Base-by-base conservation (phyloP, 2,797 vertebrate species). In the Silurus aristotelis region DNA sequence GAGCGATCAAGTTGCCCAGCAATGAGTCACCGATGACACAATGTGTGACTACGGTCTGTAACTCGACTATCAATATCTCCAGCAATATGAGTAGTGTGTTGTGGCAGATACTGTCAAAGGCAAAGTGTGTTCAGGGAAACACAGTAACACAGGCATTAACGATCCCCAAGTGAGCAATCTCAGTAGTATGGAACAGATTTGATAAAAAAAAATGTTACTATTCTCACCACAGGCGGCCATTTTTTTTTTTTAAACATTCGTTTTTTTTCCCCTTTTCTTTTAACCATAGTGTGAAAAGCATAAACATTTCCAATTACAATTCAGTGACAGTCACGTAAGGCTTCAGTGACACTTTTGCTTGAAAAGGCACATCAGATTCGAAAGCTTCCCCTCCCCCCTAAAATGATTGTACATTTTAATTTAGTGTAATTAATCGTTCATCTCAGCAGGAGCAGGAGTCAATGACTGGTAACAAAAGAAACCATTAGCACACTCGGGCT, bases 31-130 rank as follows among this genome's bases (percentile, higher is more conserved):
- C 17, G 66, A 31, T 46, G 80, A 46, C 67, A 19, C 55, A 22
- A 6, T 1, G 55, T 19, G 17, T 4, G 19, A 46, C 38, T 70
- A 22, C 6, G 27, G 58, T 58, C 22, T 56, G 66, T n/a, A 14
- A 46, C 20, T 48, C 56, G 0, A 61, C 22, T 3, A 61, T 48
- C 68, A 46, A 83, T 63, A 72, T 72, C 70, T 52, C 20, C 2
- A 3, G 71, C 66, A 75, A 75, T 15, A 52, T 48, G 71, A 76
- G 60, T 38, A 64, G 82, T 75, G 60, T 83, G 82, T 66, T 83
- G 82, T 83, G 63, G 52, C 58, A 78, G 72, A 52, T 27, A 15
- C 25, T 61, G 75, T 70, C 72, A 78, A 63, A 77, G 10, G 43
- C 82, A 66, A 10, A 75, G 55, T 38, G 38, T 25, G 27, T 61